Base-by-base conservation (phyloP, 2,888 invertebrate genomes). In the Mactromeris polynyma region DNA sequence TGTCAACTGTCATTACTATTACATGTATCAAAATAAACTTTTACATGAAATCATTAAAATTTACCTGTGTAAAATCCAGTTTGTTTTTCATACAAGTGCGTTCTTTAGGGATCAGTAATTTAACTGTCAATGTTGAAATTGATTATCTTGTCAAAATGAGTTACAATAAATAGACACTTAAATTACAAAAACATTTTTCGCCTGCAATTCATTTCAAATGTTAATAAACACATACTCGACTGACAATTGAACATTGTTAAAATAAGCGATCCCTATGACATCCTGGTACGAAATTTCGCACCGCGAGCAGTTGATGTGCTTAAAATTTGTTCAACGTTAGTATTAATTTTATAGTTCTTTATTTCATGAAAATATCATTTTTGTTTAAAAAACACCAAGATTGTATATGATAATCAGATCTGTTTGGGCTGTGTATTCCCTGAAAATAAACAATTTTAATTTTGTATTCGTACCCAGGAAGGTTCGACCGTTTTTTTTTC, bases 11-110 rank as follows among this genome's bases (percentile, higher is more conserved):
- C 58, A 64, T 21, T 64, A 2, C 58, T n/a, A 26, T 64, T 64
- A 26, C n/a, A 64, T 26, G 58, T n/a, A 26, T 26, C n/a, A 26
- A 64, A 64, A 64, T 64, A 26, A 64, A 64, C 58, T 64, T 64
- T 64, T 64, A 64, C 21, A 64, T 26, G 26, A 64, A 64, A 64
- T 64, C 3, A 64, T 26, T 46, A 26, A n/a, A 26, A 64, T 26
- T 64, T 64, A 64, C 58, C 58, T 64, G 58, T 64, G 26, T 26
- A 64, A 64, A n/a, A 64, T 64, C n/a, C 2, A n/a, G 26, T 64
- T 64, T 64, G 58, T 64, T 64, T n/a, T 64, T 64, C 58, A 26
- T 64, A 64, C 58, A n/a, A n/a, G n/a, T n/a, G n/a, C 58, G n/a
- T 64, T 26, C 58, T 26, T 6, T 3, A 64, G 26, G 58, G 58